Evolutionary conservation across 2,888 invertebrate genomes (phyloP).

Genomic region (Lasioglossum pauxillum): DNA sequence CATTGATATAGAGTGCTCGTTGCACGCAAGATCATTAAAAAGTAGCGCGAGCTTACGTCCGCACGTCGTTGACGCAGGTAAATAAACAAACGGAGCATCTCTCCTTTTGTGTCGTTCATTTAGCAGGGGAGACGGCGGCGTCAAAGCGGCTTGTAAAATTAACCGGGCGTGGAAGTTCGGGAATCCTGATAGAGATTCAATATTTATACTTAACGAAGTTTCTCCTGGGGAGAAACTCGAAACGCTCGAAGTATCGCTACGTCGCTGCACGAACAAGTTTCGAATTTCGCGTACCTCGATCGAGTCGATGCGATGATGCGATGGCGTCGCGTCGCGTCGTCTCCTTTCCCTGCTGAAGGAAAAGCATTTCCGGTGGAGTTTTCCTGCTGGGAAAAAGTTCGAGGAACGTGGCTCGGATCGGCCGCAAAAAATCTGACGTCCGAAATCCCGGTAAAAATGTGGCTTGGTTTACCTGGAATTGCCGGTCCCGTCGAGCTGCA

Average conservation of each 20-base stretch:
- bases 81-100: neutral
- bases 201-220: conserved; percentile 54
- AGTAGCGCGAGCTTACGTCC: too few relatives aligned
- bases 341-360: neutral
- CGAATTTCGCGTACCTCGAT: conserved; percentile 43
- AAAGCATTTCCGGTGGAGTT: conserved; percentile 16
- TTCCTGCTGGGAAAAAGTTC: conserved; percentile 18
- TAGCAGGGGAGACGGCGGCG: conserved; percentile 2
- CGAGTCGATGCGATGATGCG: conserved; percentile 18
- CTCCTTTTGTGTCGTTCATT: neutral
- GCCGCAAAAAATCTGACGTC: conserved; percentile 28
- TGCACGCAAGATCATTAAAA: too few relatives aligned
- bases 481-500: neutral
- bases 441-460: neutral
- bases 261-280: conserved; percentile 31
- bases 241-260: conserved; percentile 26
- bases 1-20: too few relatives aligned
- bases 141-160: conserved; percentile 30
- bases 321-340: neutral
- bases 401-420: neutral
- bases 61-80: neutral
- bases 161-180: conserved; percentile 9
- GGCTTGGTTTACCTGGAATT: conserved; percentile 11
- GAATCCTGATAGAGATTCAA: conserved; percentile 40
- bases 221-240: neutral